These are phyloP conservation scores for Trilocha varians DNA, from an alignment of 2,888 invertebrate species.

Conservation along the genomic window DNA sequence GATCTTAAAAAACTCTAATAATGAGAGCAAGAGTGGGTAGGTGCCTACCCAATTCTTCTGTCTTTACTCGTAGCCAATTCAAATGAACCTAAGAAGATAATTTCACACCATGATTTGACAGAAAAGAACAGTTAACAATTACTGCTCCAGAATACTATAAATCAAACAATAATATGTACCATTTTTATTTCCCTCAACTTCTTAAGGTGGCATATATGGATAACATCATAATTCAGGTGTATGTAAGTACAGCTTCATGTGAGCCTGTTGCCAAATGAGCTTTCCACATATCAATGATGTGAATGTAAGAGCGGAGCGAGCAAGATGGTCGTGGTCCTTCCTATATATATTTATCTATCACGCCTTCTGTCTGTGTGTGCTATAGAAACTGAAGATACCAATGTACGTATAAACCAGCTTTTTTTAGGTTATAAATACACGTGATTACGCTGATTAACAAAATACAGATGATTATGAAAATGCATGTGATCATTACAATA, in stretches of 20 bases:
- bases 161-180: not conserved
- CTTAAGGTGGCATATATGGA: conserved; percentile 31
- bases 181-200: conserved; percentile 6
- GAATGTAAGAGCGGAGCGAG: conserved; percentile 55
- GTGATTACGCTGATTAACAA: too few relatives aligned
- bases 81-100: too few relatives aligned
- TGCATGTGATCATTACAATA: too few relatives aligned
- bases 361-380: conserved; percentile 36
- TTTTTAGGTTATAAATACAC: not conserved
- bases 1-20: too few relatives aligned
- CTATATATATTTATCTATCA: conserved; percentile 44
- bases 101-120: too few relatives aligned
- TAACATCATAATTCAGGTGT: conserved; percentile 20
- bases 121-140: too few relatives aligned
- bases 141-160: not conserved
- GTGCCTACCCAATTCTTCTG: too few relatives aligned
- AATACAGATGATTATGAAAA: too few relatives aligned
- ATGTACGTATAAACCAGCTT: not conserved
- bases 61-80: too few relatives aligned
- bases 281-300: conserved; percentile 19
- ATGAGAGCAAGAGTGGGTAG: too few relatives aligned
- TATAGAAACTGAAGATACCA: conserved; percentile 51
- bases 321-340: conserved; percentile 67
- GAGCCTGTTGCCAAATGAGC: conserved; percentile 40
- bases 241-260: conserved; percentile 46